Conservation (phyloP, 2,888 invertebrate genomes). For the Candidula unifasciata region DNA sequence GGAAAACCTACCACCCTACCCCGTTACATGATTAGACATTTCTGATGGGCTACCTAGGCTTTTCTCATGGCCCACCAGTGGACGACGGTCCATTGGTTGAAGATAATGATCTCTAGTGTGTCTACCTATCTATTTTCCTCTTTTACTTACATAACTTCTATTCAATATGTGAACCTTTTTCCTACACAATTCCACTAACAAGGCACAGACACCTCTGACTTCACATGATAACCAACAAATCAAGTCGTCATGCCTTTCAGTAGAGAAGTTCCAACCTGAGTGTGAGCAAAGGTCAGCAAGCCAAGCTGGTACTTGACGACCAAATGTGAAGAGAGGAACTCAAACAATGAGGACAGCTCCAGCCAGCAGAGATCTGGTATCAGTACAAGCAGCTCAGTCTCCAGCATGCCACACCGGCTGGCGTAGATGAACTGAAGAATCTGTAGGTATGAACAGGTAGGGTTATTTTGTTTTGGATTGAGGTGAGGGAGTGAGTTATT, state of each 20-base stretch:
- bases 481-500: too few relatives aligned
- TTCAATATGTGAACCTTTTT: too few relatives aligned
- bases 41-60: too few relatives aligned
- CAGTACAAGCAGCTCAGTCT: slow-evolving; percentile 71
- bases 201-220: neutral
- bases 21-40: too few relatives aligned
- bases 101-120: too few relatives aligned
- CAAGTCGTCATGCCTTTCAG: neutral
- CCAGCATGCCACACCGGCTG: slow-evolving; percentile 74
- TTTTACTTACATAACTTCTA: too few relatives aligned
- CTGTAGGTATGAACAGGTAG: slow-evolving; percentile 56
- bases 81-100: too few relatives aligned
- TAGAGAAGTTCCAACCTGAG: slow-evolving; percentile 65
- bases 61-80: too few relatives aligned
- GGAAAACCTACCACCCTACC: too few relatives aligned
- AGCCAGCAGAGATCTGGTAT: slow-evolving; percentile 70
- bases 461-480: too few relatives aligned
- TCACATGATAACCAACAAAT: neutral
- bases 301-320: slow-evolving; percentile 73
- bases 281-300: slow-evolving; percentile 73
- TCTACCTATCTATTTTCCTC: too few relatives aligned
- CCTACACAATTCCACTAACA: too few relatives aligned
- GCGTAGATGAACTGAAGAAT: slow-evolving; percentile 70
- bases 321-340: slow-evolving; percentile 66
- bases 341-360: slow-evolving; percentile 68